Conservation (phyloP, 2,797 vertebrate genomes). For the Danionella dracula region DNA sequence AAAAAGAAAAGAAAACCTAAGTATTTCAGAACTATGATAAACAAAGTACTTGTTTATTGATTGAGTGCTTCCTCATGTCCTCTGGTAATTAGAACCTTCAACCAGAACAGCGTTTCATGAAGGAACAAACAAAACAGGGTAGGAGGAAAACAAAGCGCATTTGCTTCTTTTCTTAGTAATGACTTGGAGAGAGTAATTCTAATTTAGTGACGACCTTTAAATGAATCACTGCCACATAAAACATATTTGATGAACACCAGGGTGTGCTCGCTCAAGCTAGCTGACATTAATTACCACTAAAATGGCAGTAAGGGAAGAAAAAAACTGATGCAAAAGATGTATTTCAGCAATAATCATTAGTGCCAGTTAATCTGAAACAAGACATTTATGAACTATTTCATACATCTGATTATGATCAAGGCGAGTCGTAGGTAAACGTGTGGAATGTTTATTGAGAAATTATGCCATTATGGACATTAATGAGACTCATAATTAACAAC, state of each 20-base stretch:
- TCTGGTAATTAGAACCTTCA: conserved; percentile 8
- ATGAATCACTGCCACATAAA: conserved; percentile 42
- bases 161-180: conserved; percentile 26
- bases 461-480: conserved; percentile 7
- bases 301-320: neutral
- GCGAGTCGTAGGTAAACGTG: neutral
- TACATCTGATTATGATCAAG: conserved; percentile 6
- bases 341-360: conserved; percentile 31
- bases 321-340: conserved; percentile 13
- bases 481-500: conserved; percentile 21
- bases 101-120: conserved; percentile 12
- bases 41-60: no score
- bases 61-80: no score
- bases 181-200: conserved; percentile 32
- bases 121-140: conserved; percentile 3
- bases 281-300: conserved; percentile 34
- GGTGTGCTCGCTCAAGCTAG: conserved; percentile 17
- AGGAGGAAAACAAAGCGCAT: neutral
- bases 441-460: neutral
- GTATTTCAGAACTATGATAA: no score
- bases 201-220: conserved; percentile 39
- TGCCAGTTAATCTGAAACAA: conserved; percentile 19
- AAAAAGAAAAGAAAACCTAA: no score
- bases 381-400: conserved; percentile 24
- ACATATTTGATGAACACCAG: conserved; percentile 35